Evolutionary conservation across 2,797 vertebrate species (phyloP).

Genomic region (Rhyacichthys aspro): DNA sequence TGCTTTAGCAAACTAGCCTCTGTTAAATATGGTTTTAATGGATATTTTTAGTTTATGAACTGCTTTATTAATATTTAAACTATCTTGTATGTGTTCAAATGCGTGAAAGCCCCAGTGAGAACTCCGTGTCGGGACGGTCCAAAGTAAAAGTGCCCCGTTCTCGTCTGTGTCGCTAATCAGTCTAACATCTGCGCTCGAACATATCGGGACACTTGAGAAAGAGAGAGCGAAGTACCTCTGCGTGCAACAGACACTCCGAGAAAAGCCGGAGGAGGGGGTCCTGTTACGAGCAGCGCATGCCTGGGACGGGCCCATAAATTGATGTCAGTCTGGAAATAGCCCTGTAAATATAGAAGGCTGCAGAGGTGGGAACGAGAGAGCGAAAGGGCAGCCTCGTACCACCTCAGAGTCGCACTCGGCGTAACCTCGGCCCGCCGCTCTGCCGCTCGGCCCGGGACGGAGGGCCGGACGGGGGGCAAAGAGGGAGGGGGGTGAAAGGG

Average conservation of each 20-base stretch:
- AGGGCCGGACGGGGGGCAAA: too few relatives aligned
- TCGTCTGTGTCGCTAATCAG: slow-evolving; percentile 48
- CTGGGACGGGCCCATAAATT: slow-evolving; percentile 66
- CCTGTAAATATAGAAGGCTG: slow-evolving; percentile 74
- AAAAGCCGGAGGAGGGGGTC: slow-evolving; percentile 42
- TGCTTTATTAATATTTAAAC: too few relatives aligned
- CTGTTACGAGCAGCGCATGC: slow-evolving; percentile 61
- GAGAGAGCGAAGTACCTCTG: slow-evolving; percentile 15
- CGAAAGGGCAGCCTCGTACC: slow-evolving; percentile 49
- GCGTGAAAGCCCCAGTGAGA: too few relatives aligned
- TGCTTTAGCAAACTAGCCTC: too few relatives aligned
- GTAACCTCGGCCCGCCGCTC: too few relatives aligned
- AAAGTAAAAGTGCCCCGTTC: slow-evolving; percentile 21
- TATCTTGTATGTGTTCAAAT: too few relatives aligned
- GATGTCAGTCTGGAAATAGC: slow-evolving; percentile 75
- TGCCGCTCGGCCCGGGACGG: too few relatives aligned
- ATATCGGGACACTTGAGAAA: slow-evolving; percentile 39
- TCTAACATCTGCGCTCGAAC: slow-evolving; percentile 59
- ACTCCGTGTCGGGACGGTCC: slow-evolving; percentile 11
- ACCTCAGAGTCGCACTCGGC: too few relatives aligned
- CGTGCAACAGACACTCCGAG: slow-evolving; percentile 22
- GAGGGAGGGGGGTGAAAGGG: neutral
- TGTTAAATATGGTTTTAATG: too few relatives aligned
- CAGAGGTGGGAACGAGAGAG: slow-evolving; percentile 55
- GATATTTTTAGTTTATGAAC: too few relatives aligned